Percentiles rank a stretch among this genome's conserved stretches.
Conservation (phyloP, 1,140 invertebrate genomes). For the Atta colombica region DNA sequence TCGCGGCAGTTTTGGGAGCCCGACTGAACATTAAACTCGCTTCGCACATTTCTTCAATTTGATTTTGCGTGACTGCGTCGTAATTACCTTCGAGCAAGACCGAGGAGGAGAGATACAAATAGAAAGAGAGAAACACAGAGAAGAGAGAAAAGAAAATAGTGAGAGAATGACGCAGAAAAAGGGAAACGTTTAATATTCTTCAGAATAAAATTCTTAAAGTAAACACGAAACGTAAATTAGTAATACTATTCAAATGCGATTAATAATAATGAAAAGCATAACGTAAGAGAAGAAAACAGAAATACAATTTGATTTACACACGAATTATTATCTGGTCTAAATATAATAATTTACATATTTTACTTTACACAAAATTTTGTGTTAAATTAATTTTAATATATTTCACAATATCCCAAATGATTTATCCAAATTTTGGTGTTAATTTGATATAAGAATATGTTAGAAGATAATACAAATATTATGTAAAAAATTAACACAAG, state of each 20-base stretch:
- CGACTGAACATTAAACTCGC: constrained; percentile 53
- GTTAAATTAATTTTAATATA: too few species aligned
- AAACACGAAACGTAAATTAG: neutral
- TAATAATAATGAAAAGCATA: neutral
- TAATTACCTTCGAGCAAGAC: constrained; percentile 51
- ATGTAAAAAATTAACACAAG: too few species aligned
- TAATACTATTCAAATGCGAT: neutral
- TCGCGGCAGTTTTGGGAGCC: constrained; percentile 10
- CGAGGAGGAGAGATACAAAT: constrained; percentile 17
- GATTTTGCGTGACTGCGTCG: constrained; percentile 61
- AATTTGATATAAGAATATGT: too few species aligned
- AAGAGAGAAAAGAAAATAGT: neutral
- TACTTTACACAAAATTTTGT: too few species aligned
- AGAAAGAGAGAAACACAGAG: neutral
- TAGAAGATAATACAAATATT: too few species aligned
- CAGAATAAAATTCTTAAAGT: constrained; percentile 38
- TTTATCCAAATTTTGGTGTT: too few species aligned
- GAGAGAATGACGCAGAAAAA: neutral
- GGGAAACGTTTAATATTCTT: constrained; percentile 16
- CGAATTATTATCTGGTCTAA: neutral
- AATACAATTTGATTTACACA: neutral
- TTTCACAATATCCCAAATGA: too few species aligned
- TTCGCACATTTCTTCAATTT: constrained; percentile 63
- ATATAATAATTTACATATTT: neutral
- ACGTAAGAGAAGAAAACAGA: neutral